phyloP scores from a whole-genome alignment of 1,140 invertebrate species.

The Cataglyphis hispanica region DNA sequence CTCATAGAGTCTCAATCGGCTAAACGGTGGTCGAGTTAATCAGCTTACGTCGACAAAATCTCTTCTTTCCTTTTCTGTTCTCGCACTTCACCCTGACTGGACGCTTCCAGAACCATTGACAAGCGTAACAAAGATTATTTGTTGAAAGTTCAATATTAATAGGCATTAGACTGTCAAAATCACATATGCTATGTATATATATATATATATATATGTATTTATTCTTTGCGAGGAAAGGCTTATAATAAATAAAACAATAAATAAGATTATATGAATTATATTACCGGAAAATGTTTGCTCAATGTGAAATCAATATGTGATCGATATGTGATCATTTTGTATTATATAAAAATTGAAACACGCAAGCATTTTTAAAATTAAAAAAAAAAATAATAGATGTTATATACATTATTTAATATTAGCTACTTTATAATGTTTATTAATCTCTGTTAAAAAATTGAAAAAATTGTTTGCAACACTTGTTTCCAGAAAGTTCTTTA shows the following conservation, averaged over 20 bases:
- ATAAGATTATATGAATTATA: background rate
- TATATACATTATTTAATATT: background rate
- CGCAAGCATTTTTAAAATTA: background rate
- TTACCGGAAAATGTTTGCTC: background rate
- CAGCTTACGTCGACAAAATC: conserved; percentile 75
- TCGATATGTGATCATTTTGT: background rate
- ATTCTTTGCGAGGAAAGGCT: background rate
- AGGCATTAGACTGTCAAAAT: conserved; percentile 12
- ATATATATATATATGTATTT: background rate
- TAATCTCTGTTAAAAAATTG: background rate
- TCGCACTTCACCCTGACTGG: conserved; percentile 45
- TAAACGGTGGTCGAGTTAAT: conserved; percentile 78
- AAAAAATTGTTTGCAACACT: background rate
- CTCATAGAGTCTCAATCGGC: conserved; percentile 52
- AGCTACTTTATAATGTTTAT: background rate
- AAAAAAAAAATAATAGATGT: background rate
- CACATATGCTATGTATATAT: background rate
- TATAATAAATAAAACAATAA: background rate
- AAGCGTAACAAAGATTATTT: conserved; percentile 70
- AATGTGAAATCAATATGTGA: no score
- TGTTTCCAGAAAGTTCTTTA: background rate
- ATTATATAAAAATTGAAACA: background rate
- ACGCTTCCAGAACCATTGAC: conserved; percentile 57
- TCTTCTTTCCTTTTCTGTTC: conserved; percentile 35
- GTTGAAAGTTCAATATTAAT: conserved; percentile 68